phyloP scores from a whole-genome alignment of 2,113 vertebrate genomes.

The Hemichromis elongatus region DNA sequence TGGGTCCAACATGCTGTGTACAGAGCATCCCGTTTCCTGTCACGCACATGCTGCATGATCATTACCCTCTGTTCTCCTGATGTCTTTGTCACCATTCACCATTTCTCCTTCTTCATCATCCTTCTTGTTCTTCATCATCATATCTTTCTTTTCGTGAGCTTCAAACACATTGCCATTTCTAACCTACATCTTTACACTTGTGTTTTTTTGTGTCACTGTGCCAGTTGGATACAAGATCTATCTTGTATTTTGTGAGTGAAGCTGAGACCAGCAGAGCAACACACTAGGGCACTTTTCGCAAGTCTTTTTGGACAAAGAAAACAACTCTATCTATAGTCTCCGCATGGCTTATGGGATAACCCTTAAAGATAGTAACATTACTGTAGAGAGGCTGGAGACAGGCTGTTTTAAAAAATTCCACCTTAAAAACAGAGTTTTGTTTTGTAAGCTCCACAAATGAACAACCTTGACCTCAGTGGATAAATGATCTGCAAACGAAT shows the following conservation, averaged over 20 bases:
- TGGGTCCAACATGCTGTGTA: conserved; percentile 40
- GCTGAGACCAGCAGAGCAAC: neutral
- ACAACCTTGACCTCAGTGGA: neutral
- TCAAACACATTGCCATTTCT: neutral
- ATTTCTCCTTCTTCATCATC: neutral
- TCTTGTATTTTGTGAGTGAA: neutral
- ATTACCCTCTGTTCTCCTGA: neutral
- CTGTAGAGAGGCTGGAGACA: neutral
- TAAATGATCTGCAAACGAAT: neutral
- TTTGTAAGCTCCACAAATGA: neutral
- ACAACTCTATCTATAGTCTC: neutral
- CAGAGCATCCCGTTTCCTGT: conserved; percentile 22
- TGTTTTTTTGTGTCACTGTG: neutral
- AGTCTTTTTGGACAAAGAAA: neutral
- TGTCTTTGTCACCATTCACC: neutral
- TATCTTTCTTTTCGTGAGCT: neutral
- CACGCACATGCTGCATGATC: conserved; percentile 19
- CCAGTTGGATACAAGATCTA: neutral
- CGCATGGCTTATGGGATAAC: neutral
- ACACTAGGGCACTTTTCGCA: neutral
- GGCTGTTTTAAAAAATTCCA: neutral
- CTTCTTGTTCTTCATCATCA: neutral
- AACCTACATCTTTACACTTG: neutral
- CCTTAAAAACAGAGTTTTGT: neutral
- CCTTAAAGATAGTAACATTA: neutral